Base-by-base conservation (phyloP, 2,888 invertebrate species). In the Platynereis dumerilii region DNA sequence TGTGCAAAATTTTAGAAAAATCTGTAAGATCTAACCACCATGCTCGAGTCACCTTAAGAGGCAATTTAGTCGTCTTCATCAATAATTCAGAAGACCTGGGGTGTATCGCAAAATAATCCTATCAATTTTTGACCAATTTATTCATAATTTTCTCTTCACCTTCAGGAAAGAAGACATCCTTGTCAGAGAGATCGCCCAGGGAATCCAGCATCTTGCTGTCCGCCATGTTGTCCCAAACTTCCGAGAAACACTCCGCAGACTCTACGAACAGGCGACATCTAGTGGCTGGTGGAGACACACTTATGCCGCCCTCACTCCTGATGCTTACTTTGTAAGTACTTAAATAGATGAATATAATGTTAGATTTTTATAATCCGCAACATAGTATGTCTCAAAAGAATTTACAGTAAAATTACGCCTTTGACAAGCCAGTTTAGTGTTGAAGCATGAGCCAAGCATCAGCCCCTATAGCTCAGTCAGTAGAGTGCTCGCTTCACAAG, bases 281-380 rank as follows among this genome's bases (percentile, higher is more conserved):
- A 67, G 65, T 58, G 65, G 67, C 27, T 66, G 66, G 69, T 72
- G 72, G 72, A 54, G 45, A 24, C 62, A 72, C 28, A 72, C 72
- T 12, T 68, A 71, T 58, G 67, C 71, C 44, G 59, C 39, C 24
- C 52, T 54, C 62, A 61, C 60, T 7, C 39, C 65, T 0, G 64
- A 64, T 15, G 59, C 60, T 2, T 72, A 72, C 66, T 70, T 71
- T 28, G 72, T 72, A 57, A 70, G 72, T 70, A 1, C 5, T 12
- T 1, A 22, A n/a, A n/a, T n/a, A n/a, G n/a, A n/a, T n/a, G n/a
- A 17, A 12, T 27, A 5, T 12, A 26, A 12, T 27, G 10, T 17
- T 17, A 17, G 12, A 20, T 53, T 20, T 20, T 20, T 53, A 53
- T 53, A 22, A 17, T 17, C 10, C 10, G 10, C 53, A 53, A 10